Conservation (phyloP, 2,113 vertebrate species). For the Pterophyllum scalare region DNA sequence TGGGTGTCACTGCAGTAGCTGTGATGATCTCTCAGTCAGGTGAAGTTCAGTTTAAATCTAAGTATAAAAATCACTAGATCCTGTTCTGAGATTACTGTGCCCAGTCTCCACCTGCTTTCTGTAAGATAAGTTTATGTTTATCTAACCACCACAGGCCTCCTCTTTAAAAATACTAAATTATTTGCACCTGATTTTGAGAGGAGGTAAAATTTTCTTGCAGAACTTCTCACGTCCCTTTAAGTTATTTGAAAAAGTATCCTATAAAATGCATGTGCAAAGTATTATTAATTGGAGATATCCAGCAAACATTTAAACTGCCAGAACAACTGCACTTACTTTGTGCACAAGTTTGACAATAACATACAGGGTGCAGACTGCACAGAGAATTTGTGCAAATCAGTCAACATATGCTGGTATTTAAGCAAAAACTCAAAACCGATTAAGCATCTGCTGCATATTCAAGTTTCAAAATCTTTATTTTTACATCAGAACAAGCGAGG, state of each 20-base stretch:
- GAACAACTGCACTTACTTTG: slow-evolving; percentile 2
- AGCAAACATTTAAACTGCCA: not conserved
- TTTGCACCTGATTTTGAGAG: not conserved
- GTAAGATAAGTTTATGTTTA: not conserved
- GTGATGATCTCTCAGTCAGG: slow-evolving; percentile 22
- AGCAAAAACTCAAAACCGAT: not conserved
- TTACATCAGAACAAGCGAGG: not conserved
- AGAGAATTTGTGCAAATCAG: not conserved
- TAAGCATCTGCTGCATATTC: not conserved
- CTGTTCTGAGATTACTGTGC: not conserved
- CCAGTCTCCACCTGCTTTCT: not conserved
- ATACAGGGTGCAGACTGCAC: slow-evolving; percentile 4
- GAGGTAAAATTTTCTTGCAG: not conserved
- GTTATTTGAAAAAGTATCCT: not conserved
- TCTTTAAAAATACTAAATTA: slow-evolving; percentile 6
- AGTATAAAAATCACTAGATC: not conserved
- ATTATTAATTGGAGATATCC: not conserved
- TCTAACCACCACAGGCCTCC: not conserved
- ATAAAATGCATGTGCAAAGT: not conserved
- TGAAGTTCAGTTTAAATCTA: slow-evolving; percentile 42
- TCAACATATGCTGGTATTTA: not conserved
- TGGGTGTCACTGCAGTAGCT: slow-evolving; percentile 57
- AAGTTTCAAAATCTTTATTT: not conserved
- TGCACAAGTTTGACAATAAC: slow-evolving; percentile 8
- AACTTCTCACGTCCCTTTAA: not conserved